Evolutionary conservation across 2,888 invertebrate genomes (phyloP), one percentile per base, ranked within the genome.

Genomic region (Ellobium chinense): DNA sequence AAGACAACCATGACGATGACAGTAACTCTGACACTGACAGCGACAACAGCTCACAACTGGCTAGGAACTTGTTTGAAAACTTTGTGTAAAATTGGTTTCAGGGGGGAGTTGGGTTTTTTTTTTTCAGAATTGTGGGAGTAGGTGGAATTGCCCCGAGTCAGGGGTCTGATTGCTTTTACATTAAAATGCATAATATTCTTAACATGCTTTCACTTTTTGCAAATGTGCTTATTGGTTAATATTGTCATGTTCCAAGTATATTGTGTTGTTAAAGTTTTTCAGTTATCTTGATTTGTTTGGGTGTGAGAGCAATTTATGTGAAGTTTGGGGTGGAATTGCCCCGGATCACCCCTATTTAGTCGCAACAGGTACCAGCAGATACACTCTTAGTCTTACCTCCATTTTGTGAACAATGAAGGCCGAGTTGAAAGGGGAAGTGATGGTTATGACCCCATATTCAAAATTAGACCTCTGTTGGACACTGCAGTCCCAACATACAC

Each of bases 161-260:
- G 46, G 7, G 46, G 46, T 46, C 18, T 46, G 46, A 46, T 46
- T 46, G 46, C 18, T 46, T 46, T 46, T 46, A 46, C 18, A 18
- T 46, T 18, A 46, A 46, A 46, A 46, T 46, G 46, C 18, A 18
- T 46, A 46, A 12, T 46, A 18, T 46, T 46, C 46, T 12, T 18
- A 46, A 46, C 46, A 46, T 46, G 46, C 18, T 46, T 46, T 46
- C 46, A 12, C 9, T 46, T 46, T 46, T 46, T 18, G 18, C 7
- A 18, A 46, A 46, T 7, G 7, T 46, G 7, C 18, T 7, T 46
- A 46, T 78, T 79, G 29, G n/a, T 54, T 5, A 84, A 27, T 36
- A 85, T 80, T 0, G 31, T 27, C 5, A 39, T 18, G 58, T 79
- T 80, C 27, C 58, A 70, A 29, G 56, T 58, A 18, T 70, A 60